Base-by-base conservation (phyloP, 2,113 vertebrate genomes). In the Gobius niger region DNA sequence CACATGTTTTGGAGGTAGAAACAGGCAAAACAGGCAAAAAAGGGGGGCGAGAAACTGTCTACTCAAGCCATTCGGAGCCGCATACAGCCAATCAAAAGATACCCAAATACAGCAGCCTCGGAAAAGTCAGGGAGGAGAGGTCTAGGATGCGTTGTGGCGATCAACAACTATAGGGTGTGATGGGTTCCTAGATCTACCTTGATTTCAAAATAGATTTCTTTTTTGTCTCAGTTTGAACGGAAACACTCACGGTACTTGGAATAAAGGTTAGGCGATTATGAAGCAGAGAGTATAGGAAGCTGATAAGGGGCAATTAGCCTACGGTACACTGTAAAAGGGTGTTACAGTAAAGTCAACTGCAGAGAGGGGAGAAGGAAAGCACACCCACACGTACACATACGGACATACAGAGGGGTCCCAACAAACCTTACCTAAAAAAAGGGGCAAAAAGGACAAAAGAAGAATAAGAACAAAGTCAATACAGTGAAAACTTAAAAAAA, bases 401-500 rank as follows among this genome's bases (percentile, higher is more conserved):
- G n/a, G 78, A 89, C 85, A 89, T 70, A 91, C 86, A 91, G 80
- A 89, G 67, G 81, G 90, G 83, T 85, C 92, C 89, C 92, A 91
- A 92, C 92, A 93, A 93, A 93, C 91, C 92, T 93, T 92, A 93
- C 92, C 92, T 93, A 92, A 91, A 92, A 91, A 92, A 24, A 92
- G 90, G 78, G 83, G 84, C 85, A 84, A 83, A 88, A 87, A 73
- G 85, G 88, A 90, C 88, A 91, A 90, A 90, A 93, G 90, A 91
- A 91, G 90, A 91, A 91, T 88, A 91, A 92, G 88, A 92, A 91
- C 89, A 91, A 83, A 92, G 91, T 93, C 91, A 92, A 91, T 92
- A 92, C 91, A 93, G 87, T 92, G 87, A 84, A 90, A 92, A 89
- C 84, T 85, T 90, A 91, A 92, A 92, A 92, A 92, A 89, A 86